phyloP scores from a whole-genome alignment of 2,797 vertebrate species.

The Anguilla anguilla region DNA sequence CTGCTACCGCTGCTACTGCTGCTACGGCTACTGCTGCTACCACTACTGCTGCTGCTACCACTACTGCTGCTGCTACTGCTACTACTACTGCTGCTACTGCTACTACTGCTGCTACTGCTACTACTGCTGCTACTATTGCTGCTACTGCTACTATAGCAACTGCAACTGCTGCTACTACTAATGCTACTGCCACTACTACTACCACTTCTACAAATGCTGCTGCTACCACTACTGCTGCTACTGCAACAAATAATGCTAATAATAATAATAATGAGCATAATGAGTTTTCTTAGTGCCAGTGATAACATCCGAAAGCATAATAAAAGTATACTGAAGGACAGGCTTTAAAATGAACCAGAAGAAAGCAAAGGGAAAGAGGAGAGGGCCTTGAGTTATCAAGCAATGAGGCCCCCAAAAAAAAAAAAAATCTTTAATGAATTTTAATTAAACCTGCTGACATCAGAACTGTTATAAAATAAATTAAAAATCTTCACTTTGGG shows the following conservation, averaged over 20 bases:
- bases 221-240: not conserved
- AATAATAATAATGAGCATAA: no score
- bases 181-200: not conserved
- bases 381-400: conserved; percentile 8
- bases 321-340: not conserved
- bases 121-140: no score
- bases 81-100: not conserved
- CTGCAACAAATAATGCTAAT: not conserved
- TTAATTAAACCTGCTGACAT: conserved; percentile 33
- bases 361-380: not conserved
- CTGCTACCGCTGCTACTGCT: not conserved
- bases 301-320: not conserved
- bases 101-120: not conserved
- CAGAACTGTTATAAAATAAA: conserved; percentile 19
- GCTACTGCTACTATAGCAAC: not conserved
- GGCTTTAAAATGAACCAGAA: not conserved
- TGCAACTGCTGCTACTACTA: not conserved
- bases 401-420: not conserved
- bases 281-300: not conserved
- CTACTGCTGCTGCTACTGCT: not conserved
- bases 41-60: not conserved
- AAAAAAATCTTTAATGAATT: conserved; percentile 12
- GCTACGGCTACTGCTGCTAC: not conserved
- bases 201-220: not conserved
- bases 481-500: conserved; percentile 30